Base-by-base conservation (phyloP, 1,140 invertebrate species). In the Gonatopus flavifemur region DNA sequence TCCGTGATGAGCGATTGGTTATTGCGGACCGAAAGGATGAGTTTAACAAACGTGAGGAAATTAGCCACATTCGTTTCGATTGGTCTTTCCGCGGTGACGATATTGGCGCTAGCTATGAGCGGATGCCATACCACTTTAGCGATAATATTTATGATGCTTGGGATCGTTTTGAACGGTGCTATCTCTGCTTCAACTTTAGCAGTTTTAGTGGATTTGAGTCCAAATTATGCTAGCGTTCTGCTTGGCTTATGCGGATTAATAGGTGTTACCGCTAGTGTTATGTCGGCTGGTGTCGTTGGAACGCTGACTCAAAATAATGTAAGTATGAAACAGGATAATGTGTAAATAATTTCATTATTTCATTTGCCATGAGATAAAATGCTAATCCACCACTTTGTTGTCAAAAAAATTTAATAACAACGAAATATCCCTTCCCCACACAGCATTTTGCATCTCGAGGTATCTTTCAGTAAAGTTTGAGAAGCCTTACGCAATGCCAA, bases 171-270 rank as follows among this genome's bases (percentile, higher is more conserved):
- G 3, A 84, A 84, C 59, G 87, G 87, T 2, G 83, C 85, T 0
- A 79, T 86, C 1, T 86, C 86, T 0, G 83, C 85, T 0, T 85
- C 86, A 2, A 81, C 81, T 0, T 64, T 88, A 28, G 80, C 86
- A 1, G 81, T 74, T 15, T 76, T 86, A 21, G 84, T 88, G 2
- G 86, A 88, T 52, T 69, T 87, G 10, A 83, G 84, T 32, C 86
- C 86, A 1, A 88, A 88, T 72, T 87, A 85, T 69, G 84, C 84
- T n/a, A 82, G 82, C 49, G 71, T 86, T 7, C 62, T 83, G 0
- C 70, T 85, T n/a, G 84, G 84, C 1, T 77, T 85, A n/a, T 76
- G 74, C 47, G 82, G 82, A 19, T 69, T 82, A 54, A 68, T 85
- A 13, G 72, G 78, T 0, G 69, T 76, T 19, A 65, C 74, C 20